Percentiles rank a stretch among this genome's conserved stretches.
Evolutionary conservation across 2,888 invertebrate genomes (phyloP).

Genomic region (Hermaeophaga mercurialis): DNA sequence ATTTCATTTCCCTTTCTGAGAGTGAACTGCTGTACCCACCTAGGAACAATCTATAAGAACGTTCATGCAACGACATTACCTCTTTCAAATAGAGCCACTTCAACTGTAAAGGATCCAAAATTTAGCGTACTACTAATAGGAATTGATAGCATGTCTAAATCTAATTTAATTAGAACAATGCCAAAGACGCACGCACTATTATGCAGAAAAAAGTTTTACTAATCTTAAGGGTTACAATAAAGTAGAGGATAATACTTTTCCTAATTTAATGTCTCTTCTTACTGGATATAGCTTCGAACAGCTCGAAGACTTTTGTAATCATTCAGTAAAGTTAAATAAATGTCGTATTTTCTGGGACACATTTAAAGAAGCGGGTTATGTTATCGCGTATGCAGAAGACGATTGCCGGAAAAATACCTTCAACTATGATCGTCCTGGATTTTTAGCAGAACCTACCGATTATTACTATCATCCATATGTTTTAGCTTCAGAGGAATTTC

Average conservation of each 20-base stretch:
- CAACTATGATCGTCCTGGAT: conserved; percentile 74
- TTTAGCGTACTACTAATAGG: conserved; percentile 75
- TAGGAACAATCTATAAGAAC: conserved; percentile 57
- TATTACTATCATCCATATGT: conserved; percentile 80
- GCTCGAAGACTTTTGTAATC: conserved; percentile 59
- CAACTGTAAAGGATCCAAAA: conserved; percentile 54
- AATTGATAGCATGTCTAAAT: conserved; percentile 82
- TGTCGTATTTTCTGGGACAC: conserved; percentile 80
- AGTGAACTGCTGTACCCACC: conserved; percentile 20
- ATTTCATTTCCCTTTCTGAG: conserved; percentile 25
- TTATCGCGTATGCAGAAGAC: conserved; percentile 83
- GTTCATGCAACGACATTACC: conserved; percentile 59
- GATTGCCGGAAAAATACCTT: conserved; percentile 74
- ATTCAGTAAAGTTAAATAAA: conserved; percentile 66
- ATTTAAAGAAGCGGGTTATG: conserved; percentile 72
- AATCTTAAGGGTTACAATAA: conserved; percentile 59
- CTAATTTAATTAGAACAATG: conserved; percentile 77
- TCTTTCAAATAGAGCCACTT: conserved; percentile 11
- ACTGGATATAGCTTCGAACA: conserved; percentile 65
- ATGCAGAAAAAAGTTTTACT: conserved; percentile 63
- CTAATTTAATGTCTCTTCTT: conserved; percentile 83
- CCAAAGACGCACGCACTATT: conserved; percentile 69
- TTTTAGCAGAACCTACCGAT: conserved; percentile 75
- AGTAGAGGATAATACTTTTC: conserved; percentile 88
- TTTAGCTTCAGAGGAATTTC: conserved; percentile 67